A percentile compares a stretch with the other conserved stretches of the same genome.
Evolutionary conservation across 2,797 vertebrate genomes (phyloP).

Genomic region (Amphiprion clarkii): DNA sequence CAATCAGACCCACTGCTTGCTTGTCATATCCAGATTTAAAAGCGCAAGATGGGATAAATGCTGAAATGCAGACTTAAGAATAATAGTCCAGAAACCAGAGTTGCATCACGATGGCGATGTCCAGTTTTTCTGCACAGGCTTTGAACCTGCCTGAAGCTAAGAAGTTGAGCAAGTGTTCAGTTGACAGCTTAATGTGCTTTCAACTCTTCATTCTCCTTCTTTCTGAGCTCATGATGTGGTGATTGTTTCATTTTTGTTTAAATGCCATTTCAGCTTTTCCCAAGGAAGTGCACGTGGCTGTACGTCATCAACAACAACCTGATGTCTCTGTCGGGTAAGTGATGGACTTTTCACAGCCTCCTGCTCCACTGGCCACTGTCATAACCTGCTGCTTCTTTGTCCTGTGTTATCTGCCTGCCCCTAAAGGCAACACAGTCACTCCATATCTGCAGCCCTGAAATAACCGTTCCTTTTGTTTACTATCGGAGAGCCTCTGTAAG

Average conservation of each 20-base stretch:
- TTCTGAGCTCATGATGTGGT: not conserved
- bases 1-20: no score
- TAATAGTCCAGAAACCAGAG: no score
- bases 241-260: conserved; percentile 31
- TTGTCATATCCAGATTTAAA: no score
- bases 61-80: no score
- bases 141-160: not conserved
- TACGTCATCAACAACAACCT: conserved; percentile 99
- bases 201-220: not conserved
- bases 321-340: conserved; percentile 97
- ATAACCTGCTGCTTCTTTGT: conserved; percentile 68
- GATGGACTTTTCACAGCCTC: conserved; percentile 19
- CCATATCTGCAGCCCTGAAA: conserved; percentile 52
- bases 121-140: no score
- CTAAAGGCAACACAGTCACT: conserved; percentile 46
- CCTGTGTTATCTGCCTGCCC: conserved; percentile 61
- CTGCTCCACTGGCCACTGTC: conserved; percentile 55
- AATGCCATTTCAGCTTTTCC: conserved; percentile 89
- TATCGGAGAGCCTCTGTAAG: conserved; percentile 15
- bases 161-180: not conserved
- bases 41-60: no score
- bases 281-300: conserved; percentile 96
- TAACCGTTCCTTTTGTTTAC: conserved; percentile 55
- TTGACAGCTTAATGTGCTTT: not conserved
- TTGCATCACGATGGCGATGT: no score